phyloP scores from a whole-genome alignment of 1,140 invertebrate genomes.

The Oryzaephilus surinamensis region DNA sequence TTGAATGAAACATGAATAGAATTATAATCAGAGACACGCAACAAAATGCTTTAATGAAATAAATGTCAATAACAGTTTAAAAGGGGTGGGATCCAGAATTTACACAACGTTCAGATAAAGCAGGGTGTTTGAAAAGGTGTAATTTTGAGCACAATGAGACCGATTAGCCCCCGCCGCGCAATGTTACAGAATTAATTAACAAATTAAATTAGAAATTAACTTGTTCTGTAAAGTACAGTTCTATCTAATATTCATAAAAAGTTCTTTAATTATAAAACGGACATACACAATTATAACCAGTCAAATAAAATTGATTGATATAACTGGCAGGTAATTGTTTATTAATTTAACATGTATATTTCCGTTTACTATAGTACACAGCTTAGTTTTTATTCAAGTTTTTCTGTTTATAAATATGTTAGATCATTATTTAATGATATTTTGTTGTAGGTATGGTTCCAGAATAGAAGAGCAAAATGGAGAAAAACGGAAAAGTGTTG shows the following conservation, averaged over 20 bases:
- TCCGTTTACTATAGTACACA: neutral
- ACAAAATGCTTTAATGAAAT: constrained; percentile 26
- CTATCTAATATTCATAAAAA: too few relatives aligned
- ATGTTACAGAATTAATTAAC: constrained; percentile 43
- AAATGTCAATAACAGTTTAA: constrained; percentile 28
- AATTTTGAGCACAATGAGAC: constrained; percentile 31
- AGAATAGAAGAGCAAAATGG: constrained; percentile 97
- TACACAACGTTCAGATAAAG: constrained; percentile 7
- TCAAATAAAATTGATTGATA: too few relatives aligned
- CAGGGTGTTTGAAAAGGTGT: constrained; percentile 26
- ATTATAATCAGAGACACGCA: constrained; percentile 13
- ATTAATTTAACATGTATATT: neutral
- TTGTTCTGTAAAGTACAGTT: too few relatives aligned
- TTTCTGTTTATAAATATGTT: neutral
- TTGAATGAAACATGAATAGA: constrained; percentile 14
- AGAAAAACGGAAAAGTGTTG: constrained; percentile 98
- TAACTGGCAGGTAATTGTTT: too few relatives aligned
- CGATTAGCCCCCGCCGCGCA: constrained; percentile 31
- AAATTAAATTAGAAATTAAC: constrained; percentile 51
- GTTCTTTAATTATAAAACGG: constrained; percentile 16
- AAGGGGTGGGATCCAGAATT: constrained; percentile 3
- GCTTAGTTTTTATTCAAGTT: neutral
- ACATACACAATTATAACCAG: too few relatives aligned
- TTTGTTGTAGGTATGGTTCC: constrained; percentile 89
- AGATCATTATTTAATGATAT: neutral